Percentiles rank a stretch among this genome's conserved stretches.
phyloP scores from a whole-genome alignment of 2,113 vertebrate species.

The Myiozetetes cayanensis region DNA sequence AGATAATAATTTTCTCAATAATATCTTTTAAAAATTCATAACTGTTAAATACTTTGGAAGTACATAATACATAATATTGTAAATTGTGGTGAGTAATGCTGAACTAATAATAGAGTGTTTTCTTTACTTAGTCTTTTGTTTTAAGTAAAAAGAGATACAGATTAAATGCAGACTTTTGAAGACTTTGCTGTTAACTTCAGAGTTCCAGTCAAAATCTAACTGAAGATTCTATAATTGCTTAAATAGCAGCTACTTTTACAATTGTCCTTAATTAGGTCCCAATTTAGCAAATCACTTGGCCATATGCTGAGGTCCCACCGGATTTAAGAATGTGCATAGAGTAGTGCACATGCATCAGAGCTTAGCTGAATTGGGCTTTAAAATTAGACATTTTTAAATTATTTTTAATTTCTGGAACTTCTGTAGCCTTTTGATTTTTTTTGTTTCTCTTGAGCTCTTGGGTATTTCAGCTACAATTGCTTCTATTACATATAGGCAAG shows the following conservation, averaged over 20 bases:
- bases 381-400: neutral
- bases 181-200: neutral
- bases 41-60: neutral
- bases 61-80: neutral
- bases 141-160: neutral
- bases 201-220: constrained; percentile 29
- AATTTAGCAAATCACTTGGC: constrained; percentile 62
- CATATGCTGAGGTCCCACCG: constrained; percentile 42
- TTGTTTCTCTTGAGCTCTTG: neutral
- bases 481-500: neutral
- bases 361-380: neutral
- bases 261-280: constrained; percentile 61
- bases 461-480: neutral
- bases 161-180: neutral
- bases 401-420: constrained; percentile 8
- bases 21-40: neutral
- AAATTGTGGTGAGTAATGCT: neutral
- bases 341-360: neutral
- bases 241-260: constrained; percentile 56
- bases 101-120: neutral
- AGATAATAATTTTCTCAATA: neutral
- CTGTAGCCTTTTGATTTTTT: neutral
- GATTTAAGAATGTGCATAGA: constrained; percentile 20
- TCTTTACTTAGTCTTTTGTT: neutral
- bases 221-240: constrained; percentile 18